Conservation (phyloP, 2,888 invertebrate genomes). For the Amphipoea oculea region DNA sequence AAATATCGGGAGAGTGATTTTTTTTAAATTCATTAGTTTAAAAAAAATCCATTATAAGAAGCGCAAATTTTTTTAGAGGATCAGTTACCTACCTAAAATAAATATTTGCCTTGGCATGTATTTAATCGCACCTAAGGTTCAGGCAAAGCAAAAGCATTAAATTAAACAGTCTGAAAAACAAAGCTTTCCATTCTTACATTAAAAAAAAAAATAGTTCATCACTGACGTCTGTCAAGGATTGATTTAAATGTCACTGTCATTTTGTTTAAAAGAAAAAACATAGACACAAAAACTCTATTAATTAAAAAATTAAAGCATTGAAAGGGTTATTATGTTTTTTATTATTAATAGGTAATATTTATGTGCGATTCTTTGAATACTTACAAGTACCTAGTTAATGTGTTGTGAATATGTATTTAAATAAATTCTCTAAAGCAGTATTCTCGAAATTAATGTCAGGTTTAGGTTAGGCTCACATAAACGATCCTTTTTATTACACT, state of each 20-base stretch:
- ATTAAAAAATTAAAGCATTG: not conserved
- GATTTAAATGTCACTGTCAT: not conserved
- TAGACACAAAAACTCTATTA: no score
- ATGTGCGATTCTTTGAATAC: not conserved
- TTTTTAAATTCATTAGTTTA: no score
- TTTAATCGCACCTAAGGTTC: not conserved
- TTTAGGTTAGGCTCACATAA: conserved; percentile 43
- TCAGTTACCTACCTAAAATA: not conserved
- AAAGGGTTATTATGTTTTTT: not conserved
- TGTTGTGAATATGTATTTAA: conserved; percentile 4
- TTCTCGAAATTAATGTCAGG: conserved; percentile 45
- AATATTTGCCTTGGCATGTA: not conserved
- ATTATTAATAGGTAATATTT: not conserved
- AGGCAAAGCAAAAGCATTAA: not conserved
- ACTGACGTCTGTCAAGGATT: not conserved
- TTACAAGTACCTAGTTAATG: not conserved
- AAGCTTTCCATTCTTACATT: no score
- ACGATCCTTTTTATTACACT: conserved; percentile 50
- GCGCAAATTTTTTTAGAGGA: not conserved
- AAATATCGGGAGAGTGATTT: no score
- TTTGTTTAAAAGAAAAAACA: not conserved
- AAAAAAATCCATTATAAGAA: not conserved
- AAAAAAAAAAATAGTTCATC: no score
- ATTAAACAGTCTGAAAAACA: not conserved
- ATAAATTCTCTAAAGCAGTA: conserved; percentile 15